Evolutionary conservation across 2,888 invertebrate species (phyloP).

Genomic region (Lissonota sp.): DNA sequence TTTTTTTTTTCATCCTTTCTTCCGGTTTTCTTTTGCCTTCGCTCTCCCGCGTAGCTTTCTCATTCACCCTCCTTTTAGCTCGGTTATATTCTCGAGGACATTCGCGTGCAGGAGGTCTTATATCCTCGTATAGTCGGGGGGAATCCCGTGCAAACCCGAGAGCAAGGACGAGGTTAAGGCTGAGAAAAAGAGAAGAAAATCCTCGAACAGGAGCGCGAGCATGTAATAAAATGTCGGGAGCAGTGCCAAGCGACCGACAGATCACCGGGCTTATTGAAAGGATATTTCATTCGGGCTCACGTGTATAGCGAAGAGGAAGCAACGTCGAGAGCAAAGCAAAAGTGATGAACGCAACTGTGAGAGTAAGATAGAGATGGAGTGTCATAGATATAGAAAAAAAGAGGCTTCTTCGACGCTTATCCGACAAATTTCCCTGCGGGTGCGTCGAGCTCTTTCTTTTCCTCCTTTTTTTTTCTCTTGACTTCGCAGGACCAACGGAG

Average conservation of each 20-base stretch:
- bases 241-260: slow-evolving; percentile 81
- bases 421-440: slow-evolving; percentile 79
- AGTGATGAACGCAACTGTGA: slow-evolving; percentile 18
- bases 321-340: slow-evolving; percentile 44
- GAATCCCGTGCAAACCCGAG: slow-evolving; percentile 42
- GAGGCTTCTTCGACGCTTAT: slow-evolving; percentile 70
- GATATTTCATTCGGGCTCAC: slow-evolving; percentile 80
- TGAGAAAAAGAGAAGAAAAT: slow-evolving; percentile 59
- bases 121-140: slow-evolving; percentile 32
- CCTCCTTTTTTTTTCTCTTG: slow-evolving; percentile 23
- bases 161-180: slow-evolving; percentile 55
- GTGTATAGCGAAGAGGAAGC: slow-evolving; percentile 35
- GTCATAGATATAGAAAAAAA: neutral
- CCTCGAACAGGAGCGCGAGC: slow-evolving; percentile 69
- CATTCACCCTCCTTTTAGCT: slow-evolving; percentile 7
- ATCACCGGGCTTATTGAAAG: slow-evolving; percentile 83
- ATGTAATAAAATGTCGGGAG: slow-evolving; percentile 82
- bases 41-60: neutral
- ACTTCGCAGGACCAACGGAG: slow-evolving; percentile 14
- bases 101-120: slow-evolving; percentile 44
- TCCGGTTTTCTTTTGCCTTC: slow-evolving; percentile 22
- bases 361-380: neutral
- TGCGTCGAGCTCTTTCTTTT: slow-evolving; percentile 40
- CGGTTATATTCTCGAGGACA: slow-evolving; percentile 48
- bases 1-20: neutral